Percentiles rank a stretch among this genome's conserved stretches.
Evolutionary conservation across 2,113 vertebrate genomes (phyloP).

Genomic region (Plotosus lineatus): DNA sequence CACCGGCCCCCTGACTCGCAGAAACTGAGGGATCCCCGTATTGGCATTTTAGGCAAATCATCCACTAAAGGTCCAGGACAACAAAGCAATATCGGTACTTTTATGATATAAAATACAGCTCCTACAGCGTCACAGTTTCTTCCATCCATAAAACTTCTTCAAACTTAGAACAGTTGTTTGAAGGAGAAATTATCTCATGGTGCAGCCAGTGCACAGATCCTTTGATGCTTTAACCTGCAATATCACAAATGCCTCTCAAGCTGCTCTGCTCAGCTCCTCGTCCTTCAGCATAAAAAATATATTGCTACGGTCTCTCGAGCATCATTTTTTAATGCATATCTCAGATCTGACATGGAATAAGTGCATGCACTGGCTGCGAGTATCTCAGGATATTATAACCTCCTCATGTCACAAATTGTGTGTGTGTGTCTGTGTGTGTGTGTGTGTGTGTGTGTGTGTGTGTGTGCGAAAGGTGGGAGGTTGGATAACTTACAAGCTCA

Average conservation of each 20-base stretch:
- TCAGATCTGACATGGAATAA: constrained; percentile 21
- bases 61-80: neutral
- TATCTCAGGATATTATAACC: neutral
- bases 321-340: constrained; percentile 41
- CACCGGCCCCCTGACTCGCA: too few species aligned
- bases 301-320: constrained; percentile 39
- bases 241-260: constrained; percentile 18
- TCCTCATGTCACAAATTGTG: too few species aligned
- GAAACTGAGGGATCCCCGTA: too few species aligned
- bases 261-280: constrained; percentile 8
- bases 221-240: constrained; percentile 48
- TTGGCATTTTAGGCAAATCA: neutral
- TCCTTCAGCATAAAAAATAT: constrained; percentile 34
- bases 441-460: neutral
- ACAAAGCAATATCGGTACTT: constrained; percentile 9
- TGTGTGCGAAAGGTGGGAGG: neutral
- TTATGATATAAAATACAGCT: neutral
- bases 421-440: neutral
- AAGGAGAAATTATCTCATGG: neutral
- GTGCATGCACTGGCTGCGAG: constrained; percentile 15
- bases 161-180: neutral
- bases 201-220: constrained; percentile 18
- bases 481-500: neutral
- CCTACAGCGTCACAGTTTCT: constrained; percentile 6
- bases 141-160: neutral